phyloP scores from a whole-genome alignment of 2,797 vertebrate genomes.

The Meda fulgida region DNA sequence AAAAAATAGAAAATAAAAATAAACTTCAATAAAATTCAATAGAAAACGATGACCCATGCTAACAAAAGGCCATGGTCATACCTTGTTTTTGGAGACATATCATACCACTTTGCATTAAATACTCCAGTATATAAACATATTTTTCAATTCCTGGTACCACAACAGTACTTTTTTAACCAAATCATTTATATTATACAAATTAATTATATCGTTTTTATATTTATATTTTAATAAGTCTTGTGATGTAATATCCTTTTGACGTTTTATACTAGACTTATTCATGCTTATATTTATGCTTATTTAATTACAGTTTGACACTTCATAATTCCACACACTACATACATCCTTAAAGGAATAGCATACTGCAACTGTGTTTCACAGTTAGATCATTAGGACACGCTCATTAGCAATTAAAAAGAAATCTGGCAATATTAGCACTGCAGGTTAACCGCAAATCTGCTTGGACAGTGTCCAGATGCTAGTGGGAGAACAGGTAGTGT shows the following conservation, averaged over 20 bases:
- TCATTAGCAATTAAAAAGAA: constrained; percentile 55
- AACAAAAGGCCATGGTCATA: neutral
- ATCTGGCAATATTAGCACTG: constrained; percentile 46
- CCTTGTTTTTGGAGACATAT: no score
- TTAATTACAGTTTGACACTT: neutral
- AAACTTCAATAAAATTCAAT: no score
- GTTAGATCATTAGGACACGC: constrained; percentile 17
- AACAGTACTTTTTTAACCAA: neutral
- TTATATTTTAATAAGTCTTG: neutral
- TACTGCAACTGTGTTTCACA: constrained; percentile 29
- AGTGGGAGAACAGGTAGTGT: constrained; percentile 49
- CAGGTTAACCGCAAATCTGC: constrained; percentile 34
- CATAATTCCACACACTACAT: neutral
- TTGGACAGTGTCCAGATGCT: constrained; percentile 57
- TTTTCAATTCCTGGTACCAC: neutral
- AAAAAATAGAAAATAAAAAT: no score
- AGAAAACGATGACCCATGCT: neutral
- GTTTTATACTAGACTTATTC: neutral
- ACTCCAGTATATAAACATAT: neutral
- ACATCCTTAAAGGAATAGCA: constrained; percentile 1
- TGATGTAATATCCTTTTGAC: neutral
- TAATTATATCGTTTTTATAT: no score
- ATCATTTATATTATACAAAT: neutral
- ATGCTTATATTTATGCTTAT: neutral
- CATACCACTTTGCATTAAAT: neutral